These are phyloP conservation scores for Enoplosus armatus DNA, from an alignment of 2,797 vertebrate genomes.

Conservation along the genomic window DNA sequence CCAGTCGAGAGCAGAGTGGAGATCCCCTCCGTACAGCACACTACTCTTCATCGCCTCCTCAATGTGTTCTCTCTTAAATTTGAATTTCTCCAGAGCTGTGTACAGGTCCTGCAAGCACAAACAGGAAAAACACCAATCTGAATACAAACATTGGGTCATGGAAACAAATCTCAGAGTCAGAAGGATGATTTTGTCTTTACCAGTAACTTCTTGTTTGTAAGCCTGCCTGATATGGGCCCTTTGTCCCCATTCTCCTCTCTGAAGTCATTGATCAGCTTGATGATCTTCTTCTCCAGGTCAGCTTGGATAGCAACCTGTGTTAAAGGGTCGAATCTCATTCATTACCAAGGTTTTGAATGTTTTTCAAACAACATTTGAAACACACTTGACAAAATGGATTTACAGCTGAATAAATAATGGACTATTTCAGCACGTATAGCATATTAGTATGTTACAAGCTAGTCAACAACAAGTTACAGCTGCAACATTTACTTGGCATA, in stretches of 20 bases:
- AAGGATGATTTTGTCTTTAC: slow-evolving; percentile 73
- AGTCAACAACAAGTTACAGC: neutral
- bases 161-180: neutral
- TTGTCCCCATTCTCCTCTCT: slow-evolving; percentile 90
- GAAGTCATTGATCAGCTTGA: slow-evolving; percentile 94
- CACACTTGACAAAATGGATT: neutral
- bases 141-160: neutral
- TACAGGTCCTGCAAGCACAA: slow-evolving; percentile 91
- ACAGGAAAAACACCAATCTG: neutral
- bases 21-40: slow-evolving; percentile 94
- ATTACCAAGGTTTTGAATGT: neutral
- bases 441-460: neutral
- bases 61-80: slow-evolving; percentile 94
- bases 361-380: neutral
- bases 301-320: slow-evolving; percentile 92
- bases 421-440: neutral
- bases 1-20: slow-evolving; percentile 98
- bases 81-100: slow-evolving; percentile 92
- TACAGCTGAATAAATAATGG: neutral
- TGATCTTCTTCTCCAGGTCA: slow-evolving; percentile 94
- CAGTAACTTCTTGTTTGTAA: slow-evolving; percentile 96
- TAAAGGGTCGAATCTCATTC: neutral
- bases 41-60: slow-evolving; percentile 99
- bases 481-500: neutral
- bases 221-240: slow-evolving; percentile 92